Evolutionary conservation across 2,888 invertebrate species (phyloP).

Genomic region (Tenthredo livida): DNA sequence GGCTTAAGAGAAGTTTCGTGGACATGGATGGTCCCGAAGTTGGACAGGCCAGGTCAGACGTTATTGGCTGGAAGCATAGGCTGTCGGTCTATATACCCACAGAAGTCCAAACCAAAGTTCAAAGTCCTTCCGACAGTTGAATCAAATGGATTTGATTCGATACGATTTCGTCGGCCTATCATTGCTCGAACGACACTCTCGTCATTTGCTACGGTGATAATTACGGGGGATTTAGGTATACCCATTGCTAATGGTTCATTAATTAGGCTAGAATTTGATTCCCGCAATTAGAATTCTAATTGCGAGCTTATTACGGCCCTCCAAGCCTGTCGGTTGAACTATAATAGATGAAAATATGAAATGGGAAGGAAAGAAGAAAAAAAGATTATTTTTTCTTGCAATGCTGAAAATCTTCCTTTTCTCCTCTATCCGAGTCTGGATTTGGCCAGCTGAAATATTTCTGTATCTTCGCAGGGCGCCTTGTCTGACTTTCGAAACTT

Average conservation of each 20-base stretch:
- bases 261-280: conserved; percentile 21
- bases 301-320: background rate
- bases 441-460: background rate
- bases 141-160: conserved; percentile 27
- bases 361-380: background rate
- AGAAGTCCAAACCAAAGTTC: conserved; percentile 32
- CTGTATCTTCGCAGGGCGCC: background rate
- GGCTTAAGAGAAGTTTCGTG: conserved; percentile 41
- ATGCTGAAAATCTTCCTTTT: background rate
- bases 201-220: background rate
- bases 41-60: conserved; percentile 44
- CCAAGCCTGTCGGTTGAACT: background rate
- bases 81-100: conserved; percentile 22
- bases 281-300: background rate
- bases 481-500: conserved; percentile 16
- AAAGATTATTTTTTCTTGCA: background rate
- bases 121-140: conserved; percentile 44
- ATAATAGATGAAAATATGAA: background rate
- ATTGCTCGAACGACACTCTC: background rate
- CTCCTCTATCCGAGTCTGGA: background rate
- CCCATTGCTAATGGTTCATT: background rate
- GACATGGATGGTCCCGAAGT: conserved; percentile 38
- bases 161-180: background rate
- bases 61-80: conserved; percentile 47
- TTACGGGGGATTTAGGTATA: background rate